Conservation (phyloP, 2,113 vertebrate species). For the Forbesichthys agassizii region DNA sequence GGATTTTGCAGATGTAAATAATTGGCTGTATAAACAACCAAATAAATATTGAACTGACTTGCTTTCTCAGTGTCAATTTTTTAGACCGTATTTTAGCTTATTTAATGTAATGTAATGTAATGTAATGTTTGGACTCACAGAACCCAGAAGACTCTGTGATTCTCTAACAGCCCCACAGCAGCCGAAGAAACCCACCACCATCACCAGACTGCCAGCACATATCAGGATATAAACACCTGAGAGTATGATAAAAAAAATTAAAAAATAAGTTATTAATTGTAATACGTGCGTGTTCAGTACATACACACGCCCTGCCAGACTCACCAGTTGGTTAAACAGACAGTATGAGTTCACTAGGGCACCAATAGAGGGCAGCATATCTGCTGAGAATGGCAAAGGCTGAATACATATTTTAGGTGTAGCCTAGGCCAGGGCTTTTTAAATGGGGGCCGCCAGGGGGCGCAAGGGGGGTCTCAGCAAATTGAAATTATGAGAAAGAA, state of each 20-base stretch:
- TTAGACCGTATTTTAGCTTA: background rate
- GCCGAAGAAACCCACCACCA: slow-evolving; percentile 92
- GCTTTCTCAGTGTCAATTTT: too few relatives aligned
- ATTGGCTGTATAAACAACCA: too few relatives aligned
- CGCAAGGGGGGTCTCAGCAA: too few relatives aligned
- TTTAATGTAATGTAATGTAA: background rate
- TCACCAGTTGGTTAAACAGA: background rate
- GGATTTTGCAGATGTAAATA: too few relatives aligned
- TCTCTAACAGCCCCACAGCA: slow-evolving; percentile 94
- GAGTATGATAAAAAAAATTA: background rate
- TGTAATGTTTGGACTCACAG: slow-evolving; percentile 78
- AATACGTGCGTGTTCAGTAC: background rate
- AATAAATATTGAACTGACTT: too few relatives aligned
- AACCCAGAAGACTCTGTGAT: slow-evolving; percentile 93
- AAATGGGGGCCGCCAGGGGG: too few relatives aligned
- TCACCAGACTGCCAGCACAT: slow-evolving; percentile 89
- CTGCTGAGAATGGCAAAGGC: background rate
- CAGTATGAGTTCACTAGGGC: background rate
- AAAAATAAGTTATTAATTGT: background rate
- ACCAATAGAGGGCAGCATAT: slow-evolving; percentile 59
- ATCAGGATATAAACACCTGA: slow-evolving; percentile 93
- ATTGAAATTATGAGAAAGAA: too few relatives aligned
- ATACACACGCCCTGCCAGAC: background rate
- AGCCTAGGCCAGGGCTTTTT: too few relatives aligned
- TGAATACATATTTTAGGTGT: background rate